Conservation (phyloP, 2,113 vertebrate species). For the Erythrocercus mccallii region DNA sequence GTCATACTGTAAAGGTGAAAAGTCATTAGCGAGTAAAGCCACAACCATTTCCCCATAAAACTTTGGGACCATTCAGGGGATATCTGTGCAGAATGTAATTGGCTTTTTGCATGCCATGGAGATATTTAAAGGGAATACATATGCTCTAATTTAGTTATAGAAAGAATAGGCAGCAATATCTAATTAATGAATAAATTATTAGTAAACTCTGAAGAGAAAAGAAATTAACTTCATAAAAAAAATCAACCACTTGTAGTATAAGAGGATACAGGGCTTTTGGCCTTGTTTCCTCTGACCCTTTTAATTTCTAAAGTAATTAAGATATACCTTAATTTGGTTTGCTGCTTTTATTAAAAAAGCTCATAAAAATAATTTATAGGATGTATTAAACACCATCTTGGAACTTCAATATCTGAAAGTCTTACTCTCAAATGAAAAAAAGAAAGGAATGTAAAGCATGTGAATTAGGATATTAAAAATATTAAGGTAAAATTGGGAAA, state of each 20-base stretch:
- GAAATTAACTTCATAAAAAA: not conserved
- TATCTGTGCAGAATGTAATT: not conserved
- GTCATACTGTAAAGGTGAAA: not conserved
- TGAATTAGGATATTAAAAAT: not conserved
- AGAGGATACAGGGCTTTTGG: not conserved
- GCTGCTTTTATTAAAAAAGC: not conserved
- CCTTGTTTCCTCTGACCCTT: fast-evolving
- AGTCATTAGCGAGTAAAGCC: not conserved
- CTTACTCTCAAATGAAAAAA: not conserved
- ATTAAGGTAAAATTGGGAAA: not conserved
- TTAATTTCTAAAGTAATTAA: not conserved
- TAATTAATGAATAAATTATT: not conserved
- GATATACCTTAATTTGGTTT: not conserved
- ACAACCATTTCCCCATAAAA: not conserved
- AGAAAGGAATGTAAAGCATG: not conserved
- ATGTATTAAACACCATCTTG: not conserved
- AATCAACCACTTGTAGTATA: fast-evolving
- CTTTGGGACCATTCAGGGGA: not conserved
- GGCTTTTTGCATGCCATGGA: not conserved
- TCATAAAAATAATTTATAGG: not conserved
- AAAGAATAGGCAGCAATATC: not conserved
- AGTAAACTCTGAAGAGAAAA: not conserved
- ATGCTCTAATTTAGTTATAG: not conserved
- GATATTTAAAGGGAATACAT: not conserved
- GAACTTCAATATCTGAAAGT: not conserved